Conservation (phyloP, 2,113 vertebrate genomes). For the Phalacrocorax aristotelis region DNA sequence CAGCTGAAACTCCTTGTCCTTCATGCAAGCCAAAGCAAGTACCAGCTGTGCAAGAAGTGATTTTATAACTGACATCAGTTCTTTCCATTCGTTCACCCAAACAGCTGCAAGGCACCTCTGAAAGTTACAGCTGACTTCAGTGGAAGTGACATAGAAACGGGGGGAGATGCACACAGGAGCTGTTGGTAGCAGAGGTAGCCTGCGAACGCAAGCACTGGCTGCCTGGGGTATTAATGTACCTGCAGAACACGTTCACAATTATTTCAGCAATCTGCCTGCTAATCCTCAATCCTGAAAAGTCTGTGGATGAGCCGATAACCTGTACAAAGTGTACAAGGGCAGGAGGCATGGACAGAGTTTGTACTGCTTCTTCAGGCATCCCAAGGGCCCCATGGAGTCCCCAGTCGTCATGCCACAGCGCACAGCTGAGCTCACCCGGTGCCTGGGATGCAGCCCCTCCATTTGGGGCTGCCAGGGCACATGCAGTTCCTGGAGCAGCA, state of each 20-base stretch:
- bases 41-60: not conserved
- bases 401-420: accelerated
- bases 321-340: not conserved
- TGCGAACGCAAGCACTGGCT: not conserved
- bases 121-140: not conserved
- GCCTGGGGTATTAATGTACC: not conserved
- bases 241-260: not conserved
- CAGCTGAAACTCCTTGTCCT: not conserved
- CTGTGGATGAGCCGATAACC: not conserved
- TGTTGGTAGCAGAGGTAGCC: not conserved
- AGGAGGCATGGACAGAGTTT: not conserved
- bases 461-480: not conserved
- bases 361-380: not conserved
- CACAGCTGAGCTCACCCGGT: not conserved
- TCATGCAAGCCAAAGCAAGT: not conserved
- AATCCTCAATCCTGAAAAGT: not conserved
- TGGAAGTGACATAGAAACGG: not conserved
- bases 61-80: not conserved
- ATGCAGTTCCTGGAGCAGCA: not conserved
- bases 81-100: not conserved
- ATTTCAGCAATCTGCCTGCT: not conserved
- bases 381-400: not conserved
- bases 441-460: not conserved
- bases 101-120: not conserved
- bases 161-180: not conserved